Evolutionary conservation across 1,140 invertebrate species (phyloP).

Genomic region (Leptestheria dahalacensis): DNA sequence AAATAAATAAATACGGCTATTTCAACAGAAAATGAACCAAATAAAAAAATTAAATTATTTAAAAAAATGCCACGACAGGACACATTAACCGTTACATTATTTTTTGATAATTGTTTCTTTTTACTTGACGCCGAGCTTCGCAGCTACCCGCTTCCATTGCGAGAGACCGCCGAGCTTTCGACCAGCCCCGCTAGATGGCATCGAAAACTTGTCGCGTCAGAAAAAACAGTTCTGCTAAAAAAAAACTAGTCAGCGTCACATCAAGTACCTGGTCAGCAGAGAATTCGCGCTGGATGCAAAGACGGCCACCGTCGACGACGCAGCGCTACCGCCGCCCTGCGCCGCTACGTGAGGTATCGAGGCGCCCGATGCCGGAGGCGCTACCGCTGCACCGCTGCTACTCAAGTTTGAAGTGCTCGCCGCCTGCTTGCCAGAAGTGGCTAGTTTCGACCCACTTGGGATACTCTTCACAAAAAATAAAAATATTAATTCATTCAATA

Average conservation of each 20-base stretch:
- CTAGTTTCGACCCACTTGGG: not conserved
- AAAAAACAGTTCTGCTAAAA: too few relatives aligned
- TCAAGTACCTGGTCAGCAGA: not conserved
- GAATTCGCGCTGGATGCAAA: slow-evolving; percentile 15
- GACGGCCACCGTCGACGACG: not conserved
- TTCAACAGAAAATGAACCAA: too few relatives aligned
- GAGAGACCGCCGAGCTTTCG: slow-evolving; percentile 48
- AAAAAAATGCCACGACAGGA: too few relatives aligned
- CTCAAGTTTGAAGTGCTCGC: not conserved
- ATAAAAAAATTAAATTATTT: too few relatives aligned
- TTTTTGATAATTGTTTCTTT: not conserved
- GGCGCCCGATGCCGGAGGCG: slow-evolving; percentile 26
- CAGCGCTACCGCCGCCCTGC: not conserved
- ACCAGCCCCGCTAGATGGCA: slow-evolving; percentile 38
- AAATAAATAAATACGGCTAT: too few relatives aligned
- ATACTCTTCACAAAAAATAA: not conserved
- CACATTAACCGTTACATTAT: too few relatives aligned
- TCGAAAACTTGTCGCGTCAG: not conserved
- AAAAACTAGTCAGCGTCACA: not conserved
- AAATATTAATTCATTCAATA: not conserved
- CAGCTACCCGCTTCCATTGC: slow-evolving; percentile 76
- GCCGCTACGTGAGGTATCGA: not conserved
- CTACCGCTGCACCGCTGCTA: not conserved
- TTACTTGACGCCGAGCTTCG: slow-evolving; percentile 82
- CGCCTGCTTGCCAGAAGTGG: not conserved